Conservation (phyloP, 2,113 vertebrate genomes). For the Nannospalax galili region DNA sequence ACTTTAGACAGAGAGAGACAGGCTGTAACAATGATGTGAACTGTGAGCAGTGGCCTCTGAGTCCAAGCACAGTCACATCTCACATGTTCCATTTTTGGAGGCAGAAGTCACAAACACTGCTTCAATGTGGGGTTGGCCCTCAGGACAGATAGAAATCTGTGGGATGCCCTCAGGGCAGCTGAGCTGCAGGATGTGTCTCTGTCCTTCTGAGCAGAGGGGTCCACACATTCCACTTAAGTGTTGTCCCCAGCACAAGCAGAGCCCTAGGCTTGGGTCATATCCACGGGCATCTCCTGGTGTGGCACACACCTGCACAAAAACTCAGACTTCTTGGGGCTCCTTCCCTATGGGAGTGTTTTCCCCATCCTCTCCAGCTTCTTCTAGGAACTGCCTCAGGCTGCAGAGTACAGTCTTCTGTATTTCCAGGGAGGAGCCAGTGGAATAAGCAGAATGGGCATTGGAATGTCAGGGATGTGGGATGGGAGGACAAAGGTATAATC, state of each 20-base stretch:
- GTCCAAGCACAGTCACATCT: rapidly evolving
- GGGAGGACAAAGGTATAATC: background rate
- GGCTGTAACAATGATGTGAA: background rate
- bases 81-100: background rate
- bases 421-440: background rate
- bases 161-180: slow-evolving; percentile 70
- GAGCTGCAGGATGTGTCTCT: slow-evolving; percentile 81
- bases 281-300: slow-evolving; percentile 86
- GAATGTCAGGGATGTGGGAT: background rate
- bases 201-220: slow-evolving; percentile 82
- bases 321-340: background rate
- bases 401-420: background rate
- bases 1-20: background rate
- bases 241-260: slow-evolving; percentile 89
- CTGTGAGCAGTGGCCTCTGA: too few relatives aligned
- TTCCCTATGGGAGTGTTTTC: background rate
- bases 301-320: slow-evolving; percentile 89
- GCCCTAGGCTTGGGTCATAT: slow-evolving; percentile 89
- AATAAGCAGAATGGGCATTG: background rate
- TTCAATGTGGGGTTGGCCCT: background rate
- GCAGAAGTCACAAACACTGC: background rate
- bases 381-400: background rate
- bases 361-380: background rate
- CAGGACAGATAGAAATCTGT: slow-evolving; percentile 63
- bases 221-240: slow-evolving; percentile 82